Conservation (phyloP, 2,113 vertebrate genomes). For the Cephalopterus ornatus region DNA sequence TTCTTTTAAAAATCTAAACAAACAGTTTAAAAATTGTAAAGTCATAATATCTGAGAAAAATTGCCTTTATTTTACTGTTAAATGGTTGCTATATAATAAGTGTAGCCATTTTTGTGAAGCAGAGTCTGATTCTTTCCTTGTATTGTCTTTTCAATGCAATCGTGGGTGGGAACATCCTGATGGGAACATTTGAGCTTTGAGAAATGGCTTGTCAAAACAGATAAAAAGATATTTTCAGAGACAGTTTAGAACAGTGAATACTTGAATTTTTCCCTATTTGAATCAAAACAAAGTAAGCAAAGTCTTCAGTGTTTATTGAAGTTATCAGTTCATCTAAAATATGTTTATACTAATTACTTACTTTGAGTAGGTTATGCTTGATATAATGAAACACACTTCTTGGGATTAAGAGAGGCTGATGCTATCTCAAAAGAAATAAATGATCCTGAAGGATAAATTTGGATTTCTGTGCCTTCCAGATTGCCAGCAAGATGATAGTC, state of each 20-base stretch:
- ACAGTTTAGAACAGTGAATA: not conserved
- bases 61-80: not conserved
- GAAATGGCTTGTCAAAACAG: conserved; percentile 30
- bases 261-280: not conserved
- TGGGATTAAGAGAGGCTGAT: not conserved
- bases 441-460: not conserved
- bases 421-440: not conserved
- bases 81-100: not conserved
- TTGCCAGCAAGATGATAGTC: not conserved
- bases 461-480: not conserved
- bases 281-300: not conserved
- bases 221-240: not conserved
- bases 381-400: not conserved
- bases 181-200: not conserved
- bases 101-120: not conserved
- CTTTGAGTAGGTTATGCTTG: not conserved
- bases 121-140: not conserved
- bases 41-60: not conserved
- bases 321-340: not conserved
- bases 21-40: not conserved
- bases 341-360: not conserved
- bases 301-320: not conserved
- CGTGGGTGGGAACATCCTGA: not conserved
- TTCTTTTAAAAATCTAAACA: not conserved
- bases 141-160: not conserved